Conservation (phyloP, 2,113 vertebrate species). For the Lichenostomus cassidix region DNA sequence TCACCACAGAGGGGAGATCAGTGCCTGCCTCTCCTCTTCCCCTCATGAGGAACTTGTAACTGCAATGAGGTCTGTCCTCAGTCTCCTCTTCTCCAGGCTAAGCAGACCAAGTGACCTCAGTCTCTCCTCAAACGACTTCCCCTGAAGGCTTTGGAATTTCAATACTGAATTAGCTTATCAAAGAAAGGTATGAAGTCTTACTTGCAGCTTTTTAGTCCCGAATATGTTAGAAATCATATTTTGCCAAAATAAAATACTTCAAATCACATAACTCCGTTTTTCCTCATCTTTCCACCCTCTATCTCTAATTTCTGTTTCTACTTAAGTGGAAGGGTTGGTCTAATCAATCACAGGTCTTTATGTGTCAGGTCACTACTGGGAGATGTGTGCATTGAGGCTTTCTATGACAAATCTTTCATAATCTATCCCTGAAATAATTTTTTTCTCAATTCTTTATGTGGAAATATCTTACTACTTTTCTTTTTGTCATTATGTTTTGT, state of each 20-base stretch:
- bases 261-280: background rate
- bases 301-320: background rate
- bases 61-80: too few species aligned
- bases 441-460: background rate
- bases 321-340: background rate
- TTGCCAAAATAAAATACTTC: background rate
- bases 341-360: background rate
- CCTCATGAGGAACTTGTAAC: background rate
- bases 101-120: background rate
- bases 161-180: background rate
- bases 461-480: background rate
- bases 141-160: background rate
- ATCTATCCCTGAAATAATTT: background rate
- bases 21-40: background rate
- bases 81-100: background rate
- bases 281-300: background rate
- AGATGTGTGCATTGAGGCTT: background rate
- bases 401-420: background rate
- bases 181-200: background rate
- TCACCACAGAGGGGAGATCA: too few species aligned
- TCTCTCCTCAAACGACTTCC: accelerated
- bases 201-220: background rate
- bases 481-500: background rate
- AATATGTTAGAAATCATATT: background rate
- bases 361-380: accelerated